A percentile compares a stretch with the other conserved stretches of the same genome.
Conservation (phyloP, 2,888 invertebrate genomes). For the Chironomus riparius region DNA sequence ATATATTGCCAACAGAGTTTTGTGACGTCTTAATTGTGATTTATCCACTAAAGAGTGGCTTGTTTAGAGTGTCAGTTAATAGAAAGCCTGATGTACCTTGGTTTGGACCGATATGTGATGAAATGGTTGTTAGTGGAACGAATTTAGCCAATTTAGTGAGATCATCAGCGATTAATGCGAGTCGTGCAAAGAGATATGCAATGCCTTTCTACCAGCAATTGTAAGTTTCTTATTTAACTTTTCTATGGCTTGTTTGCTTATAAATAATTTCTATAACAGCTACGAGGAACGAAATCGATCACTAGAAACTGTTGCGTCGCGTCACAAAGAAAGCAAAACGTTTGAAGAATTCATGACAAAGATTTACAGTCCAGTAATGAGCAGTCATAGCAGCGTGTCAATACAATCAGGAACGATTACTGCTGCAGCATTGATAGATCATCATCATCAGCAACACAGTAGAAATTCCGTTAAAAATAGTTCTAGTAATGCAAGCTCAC, state of each 20-base stretch:
- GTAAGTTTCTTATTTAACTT: slow-evolving; percentile 46
- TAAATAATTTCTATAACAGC: slow-evolving; percentile 45
- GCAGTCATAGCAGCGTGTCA: slow-evolving; percentile 33
- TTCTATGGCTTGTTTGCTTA: slow-evolving; percentile 8
- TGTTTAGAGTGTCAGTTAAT: slow-evolving; percentile 81
- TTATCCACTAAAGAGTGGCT: slow-evolving; percentile 80
- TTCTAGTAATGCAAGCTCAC: slow-evolving; percentile 21
- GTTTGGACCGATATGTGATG: slow-evolving; percentile 94
- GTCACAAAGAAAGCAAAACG: slow-evolving; percentile 78
- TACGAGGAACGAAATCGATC: slow-evolving; percentile 85
- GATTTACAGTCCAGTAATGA: slow-evolving; percentile 57
- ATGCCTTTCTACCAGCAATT: slow-evolving; percentile 85
- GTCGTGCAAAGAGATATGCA: slow-evolving; percentile 80
- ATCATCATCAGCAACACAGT: slow-evolving; percentile 34
- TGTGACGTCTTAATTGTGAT: slow-evolving; percentile 96
- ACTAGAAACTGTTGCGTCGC: slow-evolving; percentile 72
- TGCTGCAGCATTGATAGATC: slow-evolving; percentile 54
- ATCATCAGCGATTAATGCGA: slow-evolving; percentile 85
- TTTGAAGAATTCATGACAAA: slow-evolving; percentile 80
- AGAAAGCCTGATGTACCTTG: slow-evolving; percentile 83
- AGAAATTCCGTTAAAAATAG: slow-evolving; percentile 38
- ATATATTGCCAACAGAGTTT: slow-evolving; percentile 97
- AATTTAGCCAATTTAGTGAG: slow-evolving; percentile 75
- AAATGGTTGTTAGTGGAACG: slow-evolving; percentile 54
- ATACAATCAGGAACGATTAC: background rate